Base-by-base conservation (phyloP, 2,797 vertebrate species). In the Gouania willdenowi region DNA sequence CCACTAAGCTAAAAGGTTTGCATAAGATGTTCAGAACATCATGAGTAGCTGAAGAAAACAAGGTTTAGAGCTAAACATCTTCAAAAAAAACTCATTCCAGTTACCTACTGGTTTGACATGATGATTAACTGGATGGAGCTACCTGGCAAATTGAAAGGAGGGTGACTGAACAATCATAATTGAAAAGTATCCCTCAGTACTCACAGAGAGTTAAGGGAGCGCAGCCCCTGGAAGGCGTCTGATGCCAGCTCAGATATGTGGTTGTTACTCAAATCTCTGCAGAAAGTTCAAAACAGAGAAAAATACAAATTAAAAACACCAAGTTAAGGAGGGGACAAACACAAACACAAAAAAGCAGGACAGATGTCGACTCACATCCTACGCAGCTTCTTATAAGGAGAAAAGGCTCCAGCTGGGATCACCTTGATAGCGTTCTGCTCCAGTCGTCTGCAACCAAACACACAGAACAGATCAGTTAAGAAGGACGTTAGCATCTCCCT, bases 391-490 rank as follows among this genome's bases (percentile, higher is more conserved):
- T 97, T 98, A 71, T 98, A 98, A 1, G 94, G 91, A 35, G 95
- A 92, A 84, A 98, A 98, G 51, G 94, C 94, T 79, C 93, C 95
- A 51, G 94, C 90, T 66, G 95, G 94, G 71, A 98, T 97, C 77
- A 91, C 87, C 88, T 94, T 98, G 89, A 98, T 97, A 71, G 93
- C 90, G 68, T 98, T 98, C 87, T 98, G 96, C 75, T 98, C 96
- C 85, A 98, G 81, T 49, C 96, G 94, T 89, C 95, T 98, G 86
- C 66, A 79, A 91, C 60, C 63, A 69, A 65, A 82, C 67, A 80
- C 27, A 80, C 54, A 69, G 71, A 14, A 75, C 65, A 75, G 56
- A 58, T 67, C 66, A 69, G 70, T 82, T 63, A 76, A 49, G 38
- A 50, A 47, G 24, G 22, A 50, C 67, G 61, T 68, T 75, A 75